phyloP scores from a whole-genome alignment of 2,888 invertebrate species.

The Pharmacophagus antenor region DNA sequence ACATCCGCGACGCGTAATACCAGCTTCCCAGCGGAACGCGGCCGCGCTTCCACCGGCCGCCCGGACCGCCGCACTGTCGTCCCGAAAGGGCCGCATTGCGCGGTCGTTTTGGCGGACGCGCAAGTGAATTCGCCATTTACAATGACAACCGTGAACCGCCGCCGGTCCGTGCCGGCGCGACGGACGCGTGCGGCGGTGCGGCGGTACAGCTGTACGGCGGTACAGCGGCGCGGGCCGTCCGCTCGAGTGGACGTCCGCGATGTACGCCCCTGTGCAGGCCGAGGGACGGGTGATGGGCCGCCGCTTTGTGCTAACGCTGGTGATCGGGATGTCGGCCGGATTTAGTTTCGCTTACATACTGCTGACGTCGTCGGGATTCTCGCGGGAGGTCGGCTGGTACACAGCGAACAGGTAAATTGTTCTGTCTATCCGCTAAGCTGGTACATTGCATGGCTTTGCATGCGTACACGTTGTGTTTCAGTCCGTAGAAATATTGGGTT shows the following conservation, averaged over 20 bases:
- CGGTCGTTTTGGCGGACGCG: too few species aligned
- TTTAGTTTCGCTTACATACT: constrained; percentile 89
- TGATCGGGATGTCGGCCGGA: constrained; percentile 87
- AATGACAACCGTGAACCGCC: too few species aligned
- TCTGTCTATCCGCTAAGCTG: background rate
- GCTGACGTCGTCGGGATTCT: constrained; percentile 80
- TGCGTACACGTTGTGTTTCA: background rate
- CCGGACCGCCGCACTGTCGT: too few species aligned
- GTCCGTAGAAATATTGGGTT: too few species aligned
- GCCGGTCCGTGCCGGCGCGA: too few species aligned
- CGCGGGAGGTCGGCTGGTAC: constrained; percentile 66
- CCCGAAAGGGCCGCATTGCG: too few species aligned
- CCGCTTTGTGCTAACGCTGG: constrained; percentile 85
- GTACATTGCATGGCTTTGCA: constrained; percentile 26
- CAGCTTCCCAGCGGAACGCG: too few species aligned
- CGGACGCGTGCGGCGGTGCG: too few species aligned
- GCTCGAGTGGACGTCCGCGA: constrained; percentile 29
- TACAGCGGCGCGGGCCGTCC: background rate
- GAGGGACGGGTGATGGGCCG: constrained; percentile 82
- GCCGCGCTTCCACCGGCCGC: too few species aligned
- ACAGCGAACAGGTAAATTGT: constrained; percentile 67
- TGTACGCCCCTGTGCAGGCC: constrained; percentile 56
- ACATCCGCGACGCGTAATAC: too few species aligned
- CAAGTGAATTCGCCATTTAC: too few species aligned
- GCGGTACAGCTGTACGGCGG: too few species aligned